Base-by-base conservation (phyloP, 2,888 invertebrate species). In the Nymphalis urticae region DNA sequence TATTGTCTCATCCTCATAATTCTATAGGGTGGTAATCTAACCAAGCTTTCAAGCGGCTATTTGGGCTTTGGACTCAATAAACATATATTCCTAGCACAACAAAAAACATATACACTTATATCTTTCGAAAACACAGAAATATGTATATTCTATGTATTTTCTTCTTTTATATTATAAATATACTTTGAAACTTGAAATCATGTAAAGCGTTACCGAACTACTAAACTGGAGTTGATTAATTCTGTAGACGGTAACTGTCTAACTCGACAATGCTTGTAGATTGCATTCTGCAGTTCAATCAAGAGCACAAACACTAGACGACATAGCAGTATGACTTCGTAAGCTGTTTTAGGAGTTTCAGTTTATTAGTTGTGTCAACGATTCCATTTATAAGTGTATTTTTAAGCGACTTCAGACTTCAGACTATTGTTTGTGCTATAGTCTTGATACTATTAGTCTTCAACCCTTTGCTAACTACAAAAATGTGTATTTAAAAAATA, bases 211-310 rank as follows among this genome's bases (percentile, higher is more conserved):
- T 65, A 51, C 19, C 47, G 60, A 61, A 61, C 32, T 61, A 53
- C 51, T 60, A 53, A 54, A 62, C 61, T 48, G 36, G 54, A 69
- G 42, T 62, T 65, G 62, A 66, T 69, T 69, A 69, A 65, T 69
- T 69, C 54, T 24, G 62, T 48, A 66, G 61, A 58, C 58, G 51
- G 62, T 48, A 65, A 62, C 65, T 69, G 58, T 65, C 65, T 65
- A 65, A 69, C 62, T 62, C 56, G 48, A 54, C 69, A 62, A 65
- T 62, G 60, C 58, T 27, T n/a, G 48, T 51, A 62, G 58, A 69
- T 65, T 69, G 65, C 56, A 69, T 58, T 65, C 50, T n/a, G 24
- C 48, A 27, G 16, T 58, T 50, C 65, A 59, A 65, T 65, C 19
- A 32, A 58, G 27, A 56, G 27, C 47, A 19, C 54, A 63, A 63